Base-by-base conservation (phyloP, 2,113 vertebrate species). In the Sorex araneus region DNA sequence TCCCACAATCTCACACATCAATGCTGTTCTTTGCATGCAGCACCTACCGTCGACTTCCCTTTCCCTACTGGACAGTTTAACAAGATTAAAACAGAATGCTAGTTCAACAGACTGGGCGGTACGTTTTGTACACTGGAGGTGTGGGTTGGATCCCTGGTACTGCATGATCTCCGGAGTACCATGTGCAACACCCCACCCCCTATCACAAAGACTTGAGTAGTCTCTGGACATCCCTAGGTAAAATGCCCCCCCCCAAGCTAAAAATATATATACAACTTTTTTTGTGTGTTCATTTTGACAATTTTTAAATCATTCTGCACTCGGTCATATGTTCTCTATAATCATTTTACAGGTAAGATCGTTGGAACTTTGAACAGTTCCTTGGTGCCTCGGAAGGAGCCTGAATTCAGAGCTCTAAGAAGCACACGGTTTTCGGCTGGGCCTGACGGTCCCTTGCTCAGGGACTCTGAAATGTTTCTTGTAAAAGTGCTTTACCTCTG, bases 401-500 rank as follows among this genome's bases (percentile, higher is more conserved):
- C 70, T 43, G 60, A 81, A 25, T 6, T 43, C 4, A 40, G 13
- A 43, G 8, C 16, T 70, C 32, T 70, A 27, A 75, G 85, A 2
- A 34, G n/a, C 47, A n/a, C 30, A 32, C 25, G 18, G 19, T 34
- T 82, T 69, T 64, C 23, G 50, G 30, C 19, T 60, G 79, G 25
- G 25, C n/a, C 34, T 6, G 12, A 36, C 0, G 3, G 18, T 3
- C 34, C 32, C n/a, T 87, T 93, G 57, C 32, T 82, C 83, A 88
- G 73, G 76, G 50, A 57, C 12, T 43, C 88, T 84, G 73, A 34
- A 63, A 32, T 40, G 71, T 76, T 81, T 97, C 98, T 98, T 98
- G 97, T n/a, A 97, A 98, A 98, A 98, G 98, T 97, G 98, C 95
- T 94, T 97, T 86, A 85, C 94, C 95, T 94, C 95, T 73, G 6